phyloP scores from a whole-genome alignment of 2,797 vertebrate genomes.

The Menidia menidia region DNA sequence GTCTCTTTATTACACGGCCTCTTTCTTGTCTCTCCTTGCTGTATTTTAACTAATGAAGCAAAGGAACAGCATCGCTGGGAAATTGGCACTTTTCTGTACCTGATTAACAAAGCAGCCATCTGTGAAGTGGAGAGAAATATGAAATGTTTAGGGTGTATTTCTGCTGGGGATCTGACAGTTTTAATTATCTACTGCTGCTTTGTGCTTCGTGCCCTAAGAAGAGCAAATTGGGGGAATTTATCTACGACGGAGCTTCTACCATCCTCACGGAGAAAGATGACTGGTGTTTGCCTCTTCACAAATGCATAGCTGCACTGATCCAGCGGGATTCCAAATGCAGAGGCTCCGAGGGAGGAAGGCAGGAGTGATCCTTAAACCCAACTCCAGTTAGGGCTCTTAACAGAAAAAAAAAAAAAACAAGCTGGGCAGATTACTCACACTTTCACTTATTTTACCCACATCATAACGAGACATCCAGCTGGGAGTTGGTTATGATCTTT shows the following conservation, averaged over 20 bases:
- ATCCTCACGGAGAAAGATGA: background rate
- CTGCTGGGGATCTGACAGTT: constrained; percentile 7
- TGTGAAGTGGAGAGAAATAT: constrained; percentile 26
- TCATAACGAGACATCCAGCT: background rate
- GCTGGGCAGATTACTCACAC: too few species aligned
- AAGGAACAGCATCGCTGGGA: constrained; percentile 17
- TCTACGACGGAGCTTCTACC: background rate
- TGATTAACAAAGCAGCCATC: constrained; percentile 32
- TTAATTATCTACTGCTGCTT: constrained; percentile 7
- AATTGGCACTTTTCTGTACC: background rate
- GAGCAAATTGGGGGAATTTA: constrained; percentile 1
- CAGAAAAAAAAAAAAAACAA: too few species aligned
- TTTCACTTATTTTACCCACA: too few species aligned
- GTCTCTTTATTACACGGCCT: background rate
- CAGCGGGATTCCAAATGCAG: constrained; percentile 5
- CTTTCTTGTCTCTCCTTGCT: background rate
- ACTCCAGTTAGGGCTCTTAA: background rate
- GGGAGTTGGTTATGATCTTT: background rate
- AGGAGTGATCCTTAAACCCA: background rate
- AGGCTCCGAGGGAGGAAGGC: background rate
- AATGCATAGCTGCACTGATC: background rate
- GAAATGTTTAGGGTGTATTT: constrained; percentile 17
- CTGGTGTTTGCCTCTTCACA: background rate
- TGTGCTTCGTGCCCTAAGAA: constrained; percentile 1
- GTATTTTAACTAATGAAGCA: constrained; percentile 36